Evolutionary conservation across 2,113 vertebrate species (phyloP).

Genomic region (Athene noctua): DNA sequence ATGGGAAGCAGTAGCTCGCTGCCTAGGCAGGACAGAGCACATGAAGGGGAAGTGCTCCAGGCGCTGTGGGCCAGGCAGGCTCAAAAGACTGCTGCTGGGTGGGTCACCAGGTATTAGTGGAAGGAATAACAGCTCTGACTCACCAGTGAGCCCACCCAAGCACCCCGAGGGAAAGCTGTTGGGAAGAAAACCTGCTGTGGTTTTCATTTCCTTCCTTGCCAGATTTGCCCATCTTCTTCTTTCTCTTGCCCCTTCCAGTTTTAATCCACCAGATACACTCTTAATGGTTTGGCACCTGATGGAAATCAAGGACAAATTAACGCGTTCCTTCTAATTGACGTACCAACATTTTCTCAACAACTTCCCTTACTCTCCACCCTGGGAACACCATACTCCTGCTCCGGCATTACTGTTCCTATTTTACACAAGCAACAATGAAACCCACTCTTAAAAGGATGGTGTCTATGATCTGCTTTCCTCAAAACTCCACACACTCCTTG

Average conservation of each 20-base stretch:
- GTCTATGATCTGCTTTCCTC: neutral
- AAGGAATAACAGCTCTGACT: conserved; percentile 77
- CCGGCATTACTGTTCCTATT: neutral
- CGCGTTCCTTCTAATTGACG: neutral
- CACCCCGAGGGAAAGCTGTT: conserved; percentile 70
- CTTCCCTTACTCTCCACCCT: neutral
- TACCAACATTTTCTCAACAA: neutral
- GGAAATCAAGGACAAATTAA: neutral
- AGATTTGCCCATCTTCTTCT: neutral
- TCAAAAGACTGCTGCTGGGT: conserved; percentile 70
- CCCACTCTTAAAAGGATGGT: neutral
- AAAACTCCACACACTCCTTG: neutral
- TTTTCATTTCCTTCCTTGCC: neutral
- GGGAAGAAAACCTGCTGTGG: conserved; percentile 61
- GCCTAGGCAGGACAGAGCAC: conserved; percentile 75
- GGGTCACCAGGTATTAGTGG: conserved; percentile 74
- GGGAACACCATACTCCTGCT: neutral
- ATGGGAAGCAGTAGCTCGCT: neutral
- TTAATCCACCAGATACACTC: neutral
- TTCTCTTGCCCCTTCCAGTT: neutral
- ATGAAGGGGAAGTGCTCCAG: conserved; percentile 79
- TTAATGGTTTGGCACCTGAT: neutral
- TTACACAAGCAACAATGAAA: neutral
- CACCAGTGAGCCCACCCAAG: conserved; percentile 72
- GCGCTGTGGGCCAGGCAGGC: conserved; percentile 69